phyloP scores from a whole-genome alignment of 2,888 invertebrate genomes.

The Isoperla grammatica region DNA sequence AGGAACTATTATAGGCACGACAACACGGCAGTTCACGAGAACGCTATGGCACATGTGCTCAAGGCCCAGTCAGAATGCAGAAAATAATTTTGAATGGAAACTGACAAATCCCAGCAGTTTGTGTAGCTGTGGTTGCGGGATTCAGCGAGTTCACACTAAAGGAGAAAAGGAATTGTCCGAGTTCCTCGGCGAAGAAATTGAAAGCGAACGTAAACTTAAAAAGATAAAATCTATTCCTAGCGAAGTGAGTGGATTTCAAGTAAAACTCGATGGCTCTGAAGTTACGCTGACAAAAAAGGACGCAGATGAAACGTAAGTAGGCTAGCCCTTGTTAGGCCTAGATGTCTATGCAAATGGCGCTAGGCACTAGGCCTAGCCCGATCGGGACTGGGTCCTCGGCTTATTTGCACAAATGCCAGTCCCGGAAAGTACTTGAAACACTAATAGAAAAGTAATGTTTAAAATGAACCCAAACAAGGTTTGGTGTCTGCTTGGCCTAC shows the following conservation, averaged over 20 bases:
- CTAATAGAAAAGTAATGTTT: background rate
- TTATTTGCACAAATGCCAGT: too few relatives aligned
- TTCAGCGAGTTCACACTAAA: slow-evolving; percentile 62
- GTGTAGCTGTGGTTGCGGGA: slow-evolving; percentile 64
- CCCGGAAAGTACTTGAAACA: too few relatives aligned
- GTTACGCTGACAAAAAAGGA: slow-evolving; percentile 71
- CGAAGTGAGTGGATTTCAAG: slow-evolving; percentile 74
- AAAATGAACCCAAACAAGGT: too few relatives aligned
- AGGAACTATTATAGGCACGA: slow-evolving; percentile 43
- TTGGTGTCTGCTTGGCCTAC: too few relatives aligned
- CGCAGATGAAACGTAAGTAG: slow-evolving; percentile 63
- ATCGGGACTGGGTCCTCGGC: too few relatives aligned
- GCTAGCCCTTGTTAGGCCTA: too few relatives aligned
- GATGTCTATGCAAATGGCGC: too few relatives aligned
- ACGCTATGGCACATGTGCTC: slow-evolving; percentile 69
- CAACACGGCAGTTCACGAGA: slow-evolving; percentile 61
- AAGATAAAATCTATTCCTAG: slow-evolving; percentile 68
- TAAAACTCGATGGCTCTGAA: slow-evolving; percentile 75
- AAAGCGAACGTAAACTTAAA: slow-evolving; percentile 80
- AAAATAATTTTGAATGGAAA: slow-evolving; percentile 35
- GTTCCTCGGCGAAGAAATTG: slow-evolving; percentile 89
- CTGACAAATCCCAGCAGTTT: slow-evolving; percentile 55
- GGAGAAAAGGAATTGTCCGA: slow-evolving; percentile 82
- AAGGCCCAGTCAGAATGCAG: slow-evolving; percentile 39
- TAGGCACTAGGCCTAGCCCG: too few relatives aligned